phyloP scores from a whole-genome alignment of 2,888 invertebrate species.

The Lepetodrilus schrolli region DNA sequence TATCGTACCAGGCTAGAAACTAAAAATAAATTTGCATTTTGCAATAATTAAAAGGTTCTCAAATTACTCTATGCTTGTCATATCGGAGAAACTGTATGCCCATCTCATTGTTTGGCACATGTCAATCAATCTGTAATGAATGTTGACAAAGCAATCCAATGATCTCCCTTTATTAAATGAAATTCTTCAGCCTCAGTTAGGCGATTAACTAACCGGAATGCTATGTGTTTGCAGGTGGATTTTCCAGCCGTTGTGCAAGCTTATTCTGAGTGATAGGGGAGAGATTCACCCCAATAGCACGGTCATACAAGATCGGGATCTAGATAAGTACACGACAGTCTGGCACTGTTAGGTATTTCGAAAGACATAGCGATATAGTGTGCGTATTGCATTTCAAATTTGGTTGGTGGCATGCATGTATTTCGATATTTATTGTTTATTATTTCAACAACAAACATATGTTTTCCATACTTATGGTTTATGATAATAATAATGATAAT shows the following conservation, averaged over 20 bases:
- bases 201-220: conserved; percentile 6
- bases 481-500: no score
- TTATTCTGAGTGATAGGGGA: neutral
- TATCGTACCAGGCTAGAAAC: no score
- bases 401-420: no score
- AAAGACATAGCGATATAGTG: no score
- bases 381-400: no score
- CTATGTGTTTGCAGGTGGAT: neutral
- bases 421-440: no score
- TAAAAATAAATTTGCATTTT: no score
- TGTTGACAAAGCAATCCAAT: conserved; percentile 16
- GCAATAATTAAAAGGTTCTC: no score
- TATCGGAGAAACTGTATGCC: no score
- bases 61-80: no score
- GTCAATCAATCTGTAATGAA: conserved; percentile 16
- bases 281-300: neutral
- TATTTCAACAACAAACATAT: no score
- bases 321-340: neutral
- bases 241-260: neutral
- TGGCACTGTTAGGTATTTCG: neutral
- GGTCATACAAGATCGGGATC: neutral
- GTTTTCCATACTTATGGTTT: no score
- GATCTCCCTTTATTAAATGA: conserved; percentile 18
- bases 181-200: neutral
- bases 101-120: conserved; percentile 18